phyloP scores from a whole-genome alignment of 2,113 vertebrate genomes.

The Peucedramus taeniatus region DNA sequence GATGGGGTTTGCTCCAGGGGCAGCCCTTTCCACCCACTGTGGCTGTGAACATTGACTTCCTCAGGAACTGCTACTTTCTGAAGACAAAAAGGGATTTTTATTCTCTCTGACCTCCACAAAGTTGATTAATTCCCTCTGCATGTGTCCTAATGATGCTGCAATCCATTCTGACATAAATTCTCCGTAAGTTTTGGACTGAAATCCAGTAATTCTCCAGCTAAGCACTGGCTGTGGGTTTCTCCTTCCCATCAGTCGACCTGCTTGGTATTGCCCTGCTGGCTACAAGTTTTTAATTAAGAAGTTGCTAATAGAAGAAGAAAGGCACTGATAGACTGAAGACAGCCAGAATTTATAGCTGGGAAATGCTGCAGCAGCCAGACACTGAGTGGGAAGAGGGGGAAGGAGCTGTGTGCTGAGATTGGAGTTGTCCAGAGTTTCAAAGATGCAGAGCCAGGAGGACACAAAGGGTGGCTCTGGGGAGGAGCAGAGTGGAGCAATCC shows the following conservation, averaged over 20 bases:
- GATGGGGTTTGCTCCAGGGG: background rate
- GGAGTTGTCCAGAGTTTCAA: too few species aligned
- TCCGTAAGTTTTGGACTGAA: fast-evolving
- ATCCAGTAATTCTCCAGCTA: background rate
- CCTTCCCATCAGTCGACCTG: fast-evolving
- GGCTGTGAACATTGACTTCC: fast-evolving
- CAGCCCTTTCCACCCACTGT: fast-evolving
- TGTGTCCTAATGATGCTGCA: background rate
- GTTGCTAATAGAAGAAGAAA: background rate
- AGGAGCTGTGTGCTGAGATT: background rate
- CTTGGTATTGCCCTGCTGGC: background rate
- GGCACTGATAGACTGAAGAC: background rate
- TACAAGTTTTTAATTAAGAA: background rate
- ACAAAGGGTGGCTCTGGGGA: background rate
- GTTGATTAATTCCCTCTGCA: background rate
- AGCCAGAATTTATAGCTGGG: background rate
- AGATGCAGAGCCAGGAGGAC: background rate
- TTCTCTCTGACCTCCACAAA: background rate
- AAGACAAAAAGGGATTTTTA: background rate
- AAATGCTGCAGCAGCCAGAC: background rate
- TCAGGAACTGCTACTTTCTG: background rate
- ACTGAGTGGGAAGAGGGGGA: background rate
- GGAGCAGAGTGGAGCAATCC: background rate
- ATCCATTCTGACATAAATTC: background rate
- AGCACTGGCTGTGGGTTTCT: background rate